Evolutionary conservation across 1,140 invertebrate genomes (phyloP).

Genomic region (Papilio helenus): DNA sequence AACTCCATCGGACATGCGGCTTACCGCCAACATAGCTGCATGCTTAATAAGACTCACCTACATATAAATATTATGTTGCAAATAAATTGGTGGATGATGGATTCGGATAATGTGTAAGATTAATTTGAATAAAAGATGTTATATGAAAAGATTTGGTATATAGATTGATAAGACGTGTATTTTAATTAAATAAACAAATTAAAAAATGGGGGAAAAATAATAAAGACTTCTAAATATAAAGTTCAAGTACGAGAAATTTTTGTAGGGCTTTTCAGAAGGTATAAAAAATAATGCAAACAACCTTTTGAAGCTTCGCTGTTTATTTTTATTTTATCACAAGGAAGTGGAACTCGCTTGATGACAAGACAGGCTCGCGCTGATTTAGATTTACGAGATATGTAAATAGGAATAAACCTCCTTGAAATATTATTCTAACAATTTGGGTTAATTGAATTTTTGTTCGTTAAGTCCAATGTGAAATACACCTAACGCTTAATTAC

Average conservation of each 20-base stretch:
- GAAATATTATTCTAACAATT: constrained; percentile 69
- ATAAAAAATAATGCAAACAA: constrained; percentile 38
- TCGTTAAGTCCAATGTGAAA: constrained; percentile 73
- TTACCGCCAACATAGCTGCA: constrained; percentile 50
- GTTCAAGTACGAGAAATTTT: constrained; percentile 1
- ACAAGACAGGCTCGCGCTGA: constrained; percentile 50
- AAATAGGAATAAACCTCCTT: constrained; percentile 58
- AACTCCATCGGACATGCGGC: constrained; percentile 60
- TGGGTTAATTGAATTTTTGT: constrained; percentile 77
- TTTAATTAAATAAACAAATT: background rate
- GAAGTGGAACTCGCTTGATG: constrained; percentile 48
- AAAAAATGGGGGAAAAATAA: background rate
- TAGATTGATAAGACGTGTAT: background rate
- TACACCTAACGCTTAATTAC: constrained; percentile 77
- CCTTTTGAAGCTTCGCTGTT: constrained; percentile 36
- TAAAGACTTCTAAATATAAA: background rate
- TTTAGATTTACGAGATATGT: constrained; percentile 65
- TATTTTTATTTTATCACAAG: constrained; percentile 46
- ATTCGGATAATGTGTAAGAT: background rate
- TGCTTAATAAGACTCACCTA: constrained; percentile 35
- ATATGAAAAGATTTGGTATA: too few relatives aligned
- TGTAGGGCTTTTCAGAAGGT: constrained; percentile 13
- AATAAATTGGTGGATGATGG: background rate
- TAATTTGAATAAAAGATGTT: background rate
- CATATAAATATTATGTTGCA: background rate